Conservation (phyloP, 2,888 invertebrate genomes). For the Diogma glabrata region DNA sequence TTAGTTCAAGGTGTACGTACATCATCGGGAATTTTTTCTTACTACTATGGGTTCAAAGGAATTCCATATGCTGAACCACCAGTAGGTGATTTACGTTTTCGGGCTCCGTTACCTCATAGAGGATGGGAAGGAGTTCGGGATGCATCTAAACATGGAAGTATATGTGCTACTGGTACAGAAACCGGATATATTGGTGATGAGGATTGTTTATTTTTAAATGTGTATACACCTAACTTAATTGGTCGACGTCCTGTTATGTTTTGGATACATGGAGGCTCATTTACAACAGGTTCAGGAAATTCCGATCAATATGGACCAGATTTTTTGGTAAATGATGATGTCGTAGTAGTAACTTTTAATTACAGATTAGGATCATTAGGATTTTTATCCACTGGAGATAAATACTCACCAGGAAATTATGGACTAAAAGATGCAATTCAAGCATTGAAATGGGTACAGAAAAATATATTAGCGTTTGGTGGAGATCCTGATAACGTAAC, state of each 20-base stretch:
- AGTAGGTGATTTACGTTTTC: constrained; percentile 14
- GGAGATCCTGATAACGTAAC: constrained; percentile 56
- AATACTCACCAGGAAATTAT: constrained; percentile 52
- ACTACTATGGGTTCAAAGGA: constrained; percentile 10
- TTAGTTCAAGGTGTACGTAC: background rate
- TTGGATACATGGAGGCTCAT: constrained; percentile 17
- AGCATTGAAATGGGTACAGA: constrained; percentile 53
- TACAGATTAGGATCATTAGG: constrained; percentile 37
- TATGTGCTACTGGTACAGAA: constrained; percentile 10
- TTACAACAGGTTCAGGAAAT: constrained; percentile 13
- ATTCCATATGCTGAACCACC: constrained; percentile 17
- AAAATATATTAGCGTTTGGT: constrained; percentile 54
- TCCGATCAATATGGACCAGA: constrained; percentile 16
- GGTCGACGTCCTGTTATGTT: constrained; percentile 14
- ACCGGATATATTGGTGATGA: constrained; percentile 4
- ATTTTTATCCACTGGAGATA: constrained; percentile 58
- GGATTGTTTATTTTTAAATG: constrained; percentile 17
- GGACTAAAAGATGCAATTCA: constrained; percentile 59
- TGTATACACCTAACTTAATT: constrained; percentile 14
- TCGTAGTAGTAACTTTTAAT: constrained; percentile 16
- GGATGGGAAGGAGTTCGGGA: constrained; percentile 16
- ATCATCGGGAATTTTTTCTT: background rate
- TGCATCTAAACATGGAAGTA: constrained; percentile 8
- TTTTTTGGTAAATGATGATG: constrained; percentile 14
- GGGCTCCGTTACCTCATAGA: constrained; percentile 13